These are phyloP conservation scores for Cephalopterus ornatus DNA, from an alignment of 2,113 vertebrate species.

Conservation along the genomic window DNA sequence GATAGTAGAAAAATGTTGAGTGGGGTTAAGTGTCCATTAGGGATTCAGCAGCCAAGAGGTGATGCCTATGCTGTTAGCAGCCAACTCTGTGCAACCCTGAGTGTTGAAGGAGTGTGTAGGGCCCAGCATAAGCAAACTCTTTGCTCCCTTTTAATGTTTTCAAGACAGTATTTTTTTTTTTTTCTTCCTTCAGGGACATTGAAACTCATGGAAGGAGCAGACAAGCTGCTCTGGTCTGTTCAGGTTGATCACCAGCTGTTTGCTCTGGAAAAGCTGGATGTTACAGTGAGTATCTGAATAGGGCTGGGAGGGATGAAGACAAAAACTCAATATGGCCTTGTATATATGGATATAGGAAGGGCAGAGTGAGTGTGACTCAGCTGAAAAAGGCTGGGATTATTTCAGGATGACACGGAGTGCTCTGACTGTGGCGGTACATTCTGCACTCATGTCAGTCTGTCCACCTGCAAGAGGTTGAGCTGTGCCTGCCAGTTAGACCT, in stretches of 20 bases:
- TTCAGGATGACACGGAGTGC: not conserved
- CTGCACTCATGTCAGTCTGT: not conserved
- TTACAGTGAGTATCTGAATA: constrained; percentile 84
- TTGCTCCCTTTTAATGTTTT: not conserved
- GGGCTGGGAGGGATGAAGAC: not conserved
- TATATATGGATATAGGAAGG: not conserved
- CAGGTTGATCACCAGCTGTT: constrained; percentile 98
- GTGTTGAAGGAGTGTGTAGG: not conserved
- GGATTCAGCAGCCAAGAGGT: not conserved
- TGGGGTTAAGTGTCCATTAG: not conserved
- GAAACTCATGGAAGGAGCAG: constrained; percentile 94
- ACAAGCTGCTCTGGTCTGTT: constrained; percentile 93
- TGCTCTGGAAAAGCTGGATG: constrained; percentile 92
- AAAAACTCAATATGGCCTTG: not conserved
- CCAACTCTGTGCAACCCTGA: not conserved
- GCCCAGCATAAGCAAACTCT: not conserved
- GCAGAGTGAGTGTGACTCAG: not conserved
- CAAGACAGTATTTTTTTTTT: not conserved
- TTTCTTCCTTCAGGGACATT: constrained; percentile 79
- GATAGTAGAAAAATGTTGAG: not conserved
- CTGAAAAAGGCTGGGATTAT: not conserved
- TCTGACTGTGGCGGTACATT: not conserved
- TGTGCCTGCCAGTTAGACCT: not conserved
- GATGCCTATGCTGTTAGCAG: not conserved
- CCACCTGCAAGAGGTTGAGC: not conserved